Evolutionary conservation across 1,140 invertebrate species (phyloP), one percentile per base, ranked within the genome.

Genomic region (Glossosoma conforme): DNA sequence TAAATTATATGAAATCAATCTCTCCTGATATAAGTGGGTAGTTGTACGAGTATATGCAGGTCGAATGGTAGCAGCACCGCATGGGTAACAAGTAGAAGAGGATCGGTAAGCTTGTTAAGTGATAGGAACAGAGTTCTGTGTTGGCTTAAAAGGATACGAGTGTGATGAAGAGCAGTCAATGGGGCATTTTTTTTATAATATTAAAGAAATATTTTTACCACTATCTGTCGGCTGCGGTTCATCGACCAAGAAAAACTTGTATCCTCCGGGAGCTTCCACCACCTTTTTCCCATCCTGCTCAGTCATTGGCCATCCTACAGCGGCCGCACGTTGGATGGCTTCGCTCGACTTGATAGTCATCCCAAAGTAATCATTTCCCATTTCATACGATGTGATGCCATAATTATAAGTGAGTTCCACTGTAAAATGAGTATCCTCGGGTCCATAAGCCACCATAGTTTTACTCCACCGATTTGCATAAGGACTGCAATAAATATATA

Each of bases 381-480:
- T 66, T 57, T 89, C 82, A 65, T 98, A 98, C 46, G 76, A 70
- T 56, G 83, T 82, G 15, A 98, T 82, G 15, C 91, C 92, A 77
- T 98, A 99, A 65, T 98, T 99, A 64, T 98, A 99, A 13, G 95
- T 98, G 3, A 99, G 74, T 70, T 99, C 97, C 22, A 97, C 76
- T 3, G 97, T 95, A 81, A 98, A 99, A 71, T 98, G 89, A 41
- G 81, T 79, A 62, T 95, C 89, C 74, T 99, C 97, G 6, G 88
- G 83, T 1, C 96, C 96, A 79, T 97, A 99, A 9, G 96, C 97
- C 37, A 98, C 82, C 96, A 99, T 99, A 0, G 97, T 98, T 75
- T 99, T 99, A 63, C 92, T 97, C 97, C 97, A 99, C 58, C 90
- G 86, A 59, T 94, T 95, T 65, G 91, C 90, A 75, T 97, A 98